These are phyloP conservation scores for Proales similis DNA, from an alignment of 1,140 invertebrate genomes.

Conservation along the genomic window DNA sequence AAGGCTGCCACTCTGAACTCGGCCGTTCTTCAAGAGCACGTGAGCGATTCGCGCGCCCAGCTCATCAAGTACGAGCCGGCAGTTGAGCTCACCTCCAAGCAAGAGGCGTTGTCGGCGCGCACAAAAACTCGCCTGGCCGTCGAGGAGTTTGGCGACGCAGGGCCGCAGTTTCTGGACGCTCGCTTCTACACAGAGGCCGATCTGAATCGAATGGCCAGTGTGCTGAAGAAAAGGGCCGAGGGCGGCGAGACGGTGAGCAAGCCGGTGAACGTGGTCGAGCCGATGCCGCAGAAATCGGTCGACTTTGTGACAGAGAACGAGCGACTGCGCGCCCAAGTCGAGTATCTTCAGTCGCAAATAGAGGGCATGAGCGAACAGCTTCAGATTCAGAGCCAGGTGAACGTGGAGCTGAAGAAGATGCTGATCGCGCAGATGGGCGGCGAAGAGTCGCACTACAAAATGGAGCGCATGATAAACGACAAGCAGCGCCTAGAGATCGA, in stretches of 20 bases:
- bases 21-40: too few relatives aligned
- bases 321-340: constrained; percentile 1
- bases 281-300: too few relatives aligned
- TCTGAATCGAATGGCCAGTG: constrained; percentile 2
- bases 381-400: constrained; percentile 56
- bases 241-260: not conserved
- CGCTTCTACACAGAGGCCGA: constrained; percentile 10
- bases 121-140: too few relatives aligned
- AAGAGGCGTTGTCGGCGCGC: too few relatives aligned
- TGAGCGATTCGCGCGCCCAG: too few relatives aligned
- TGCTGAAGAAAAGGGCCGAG: constrained; percentile 14
- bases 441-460: constrained; percentile 80
- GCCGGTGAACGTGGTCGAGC: constrained; percentile 19
- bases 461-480: constrained; percentile 75
- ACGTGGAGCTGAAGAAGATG: constrained; percentile 82
- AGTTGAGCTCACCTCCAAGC: too few relatives aligned
- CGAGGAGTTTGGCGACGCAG: not conserved
- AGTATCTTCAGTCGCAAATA: constrained; percentile 24
- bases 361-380: constrained; percentile 32
- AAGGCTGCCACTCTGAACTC: too few relatives aligned
- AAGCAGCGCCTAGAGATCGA: constrained; percentile 76
- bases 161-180: constrained; percentile 20
- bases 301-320: too few relatives aligned
- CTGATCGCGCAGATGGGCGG: constrained; percentile 78
- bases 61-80: too few relatives aligned